Base-by-base conservation (phyloP, 2,797 vertebrate genomes). In the Darevskia nairensis region DNA sequence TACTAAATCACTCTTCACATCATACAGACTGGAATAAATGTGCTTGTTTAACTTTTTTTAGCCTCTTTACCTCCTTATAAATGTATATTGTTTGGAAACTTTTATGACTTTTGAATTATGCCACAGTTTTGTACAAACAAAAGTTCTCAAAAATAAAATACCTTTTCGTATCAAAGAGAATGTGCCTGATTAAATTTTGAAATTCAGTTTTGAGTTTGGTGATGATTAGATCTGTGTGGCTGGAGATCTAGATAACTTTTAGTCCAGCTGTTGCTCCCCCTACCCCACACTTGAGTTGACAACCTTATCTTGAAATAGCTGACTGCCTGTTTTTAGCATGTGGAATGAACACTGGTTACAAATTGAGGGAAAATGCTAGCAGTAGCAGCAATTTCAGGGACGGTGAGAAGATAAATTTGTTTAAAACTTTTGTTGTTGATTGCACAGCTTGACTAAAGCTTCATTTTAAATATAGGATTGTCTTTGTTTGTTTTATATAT, bases 31-130 rank as follows among this genome's bases (percentile, higher is more conserved):
- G 94, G 96, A 96, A 25, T 87, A 93, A 94, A 94, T 75, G 82
- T 92, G 90, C 88, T 91, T 93, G 4, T 66, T 85, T 80, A 35
- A 74, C 35, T n/a, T 23, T 19, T 74, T 35, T 39, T 23, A 61
- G 59, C 59, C 21, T 61, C 59, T 92, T 85, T 81, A 81, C 69
- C 75, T 84, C 90, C 93, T 84, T 88, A 35, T 85, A 94, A 84
- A 93, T 88, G 81, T 92, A 93, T 92, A 86, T 96, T 93, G 46
- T 88, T 96, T 93, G 94, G 88, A 84, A 41, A 89, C 86, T 84
- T 92, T 94, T 96, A 93, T 96, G 97, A 96, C 95, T 96, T 97
- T 93, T 95, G 96, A 96, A 97, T 95, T 95, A 95, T 97, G 94
- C 95, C 92, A 90, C 84, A 90, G 95, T 92, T 97, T 96, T 97